Conservation (phyloP, 2,888 invertebrate genomes). For the Corbicula japonica region DNA sequence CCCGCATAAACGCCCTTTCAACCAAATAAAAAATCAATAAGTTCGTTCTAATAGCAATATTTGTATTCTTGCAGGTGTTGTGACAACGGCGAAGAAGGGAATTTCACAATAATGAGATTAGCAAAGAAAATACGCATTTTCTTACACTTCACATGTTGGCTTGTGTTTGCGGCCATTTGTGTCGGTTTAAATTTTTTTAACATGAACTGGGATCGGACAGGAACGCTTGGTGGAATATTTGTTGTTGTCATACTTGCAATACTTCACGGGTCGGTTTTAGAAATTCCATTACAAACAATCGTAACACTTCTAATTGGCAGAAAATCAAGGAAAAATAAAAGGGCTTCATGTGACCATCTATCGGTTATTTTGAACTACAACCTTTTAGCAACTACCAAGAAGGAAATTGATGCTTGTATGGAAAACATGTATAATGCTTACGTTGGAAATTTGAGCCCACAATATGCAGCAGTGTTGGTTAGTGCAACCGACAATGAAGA, state of each 20-base stretch:
- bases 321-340: slow-evolving; percentile 59
- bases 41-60: too few relatives aligned
- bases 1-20: too few relatives aligned
- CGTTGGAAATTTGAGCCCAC: slow-evolving; percentile 77
- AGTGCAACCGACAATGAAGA: slow-evolving; percentile 76
- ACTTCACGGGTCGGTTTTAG: slow-evolving; percentile 77
- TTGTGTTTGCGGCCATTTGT: slow-evolving; percentile 67
- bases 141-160: slow-evolving; percentile 77
- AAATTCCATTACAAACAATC: slow-evolving; percentile 77
- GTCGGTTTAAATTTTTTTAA: slow-evolving; percentile 74
- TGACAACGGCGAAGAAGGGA: too few relatives aligned
- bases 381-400: slow-evolving; percentile 73
- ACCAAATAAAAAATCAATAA: too few relatives aligned
- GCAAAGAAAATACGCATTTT: slow-evolving; percentile 58
- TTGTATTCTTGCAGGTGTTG: too few relatives aligned
- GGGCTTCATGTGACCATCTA: slow-evolving; percentile 65
- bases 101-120: neutral
- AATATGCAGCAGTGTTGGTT: slow-evolving; percentile 77
- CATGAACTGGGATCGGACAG: slow-evolving; percentile 75
- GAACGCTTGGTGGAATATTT: slow-evolving; percentile 74
- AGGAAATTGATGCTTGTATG: slow-evolving; percentile 79
- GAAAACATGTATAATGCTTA: slow-evolving; percentile 80
- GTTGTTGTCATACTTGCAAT: slow-evolving; percentile 75
- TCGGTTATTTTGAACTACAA: slow-evolving; percentile 77
- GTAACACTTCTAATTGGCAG: slow-evolving; percentile 76